Conservation (phyloP, 2,113 vertebrate species). For the Grallaria varia region DNA sequence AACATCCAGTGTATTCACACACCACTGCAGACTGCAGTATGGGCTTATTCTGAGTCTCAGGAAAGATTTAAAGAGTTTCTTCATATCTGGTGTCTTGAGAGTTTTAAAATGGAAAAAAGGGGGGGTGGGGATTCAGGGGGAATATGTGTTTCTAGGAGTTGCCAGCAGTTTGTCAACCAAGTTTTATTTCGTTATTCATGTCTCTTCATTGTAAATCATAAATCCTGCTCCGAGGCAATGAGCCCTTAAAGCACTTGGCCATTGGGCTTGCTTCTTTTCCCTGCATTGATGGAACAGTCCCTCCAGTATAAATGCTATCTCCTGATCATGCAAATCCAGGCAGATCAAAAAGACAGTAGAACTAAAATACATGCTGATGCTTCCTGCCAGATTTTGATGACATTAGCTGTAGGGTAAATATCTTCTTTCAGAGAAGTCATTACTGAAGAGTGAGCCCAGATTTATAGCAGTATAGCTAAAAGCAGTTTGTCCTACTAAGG, state of each 20-base stretch:
- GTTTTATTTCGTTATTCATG: slow-evolving; percentile 31
- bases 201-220: neutral
- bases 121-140: neutral
- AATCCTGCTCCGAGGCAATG: neutral
- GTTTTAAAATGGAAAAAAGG: slow-evolving; percentile 24
- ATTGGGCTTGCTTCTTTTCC: neutral
- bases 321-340: neutral
- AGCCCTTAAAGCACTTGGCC: neutral
- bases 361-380: neutral
- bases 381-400: neutral
- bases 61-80: slow-evolving; percentile 14
- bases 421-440: neutral
- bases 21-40: neutral
- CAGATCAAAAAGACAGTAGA: neutral
- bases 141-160: slow-evolving; percentile 15
- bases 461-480: neutral
- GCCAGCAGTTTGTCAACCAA: neutral
- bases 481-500: neutral
- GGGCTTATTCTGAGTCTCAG: neutral
- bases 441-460: neutral
- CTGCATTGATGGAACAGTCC: neutral
- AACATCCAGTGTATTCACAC: neutral
- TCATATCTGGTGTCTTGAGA: neutral
- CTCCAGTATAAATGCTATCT: neutral
- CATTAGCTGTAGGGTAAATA: neutral